Percentiles rank a stretch among this genome's conserved stretches.
phyloP scores from a whole-genome alignment of 1,140 invertebrate genomes.

The Spodoptera frugiperda region DNA sequence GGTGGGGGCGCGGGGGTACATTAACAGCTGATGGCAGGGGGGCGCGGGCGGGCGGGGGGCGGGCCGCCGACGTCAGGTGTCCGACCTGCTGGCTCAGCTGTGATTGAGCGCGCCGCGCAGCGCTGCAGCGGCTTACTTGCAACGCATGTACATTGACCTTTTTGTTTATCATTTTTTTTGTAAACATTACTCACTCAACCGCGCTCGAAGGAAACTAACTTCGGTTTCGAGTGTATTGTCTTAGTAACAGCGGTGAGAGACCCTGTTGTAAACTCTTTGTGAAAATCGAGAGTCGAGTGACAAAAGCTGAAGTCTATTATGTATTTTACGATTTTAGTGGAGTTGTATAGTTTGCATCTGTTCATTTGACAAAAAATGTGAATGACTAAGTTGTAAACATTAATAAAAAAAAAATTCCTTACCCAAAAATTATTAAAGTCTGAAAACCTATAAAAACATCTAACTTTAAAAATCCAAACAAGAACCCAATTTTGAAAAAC shows the following conservation, averaged over 20 bases:
- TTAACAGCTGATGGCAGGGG: slow-evolving; percentile 81
- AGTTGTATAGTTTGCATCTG: background rate
- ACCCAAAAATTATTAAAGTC: background rate
- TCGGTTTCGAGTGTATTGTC: slow-evolving; percentile 30
- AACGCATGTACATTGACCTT: slow-evolving; percentile 68
- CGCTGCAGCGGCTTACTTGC: slow-evolving; percentile 70
- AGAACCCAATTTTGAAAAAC: background rate
- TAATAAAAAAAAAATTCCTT: background rate
- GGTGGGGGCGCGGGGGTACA: slow-evolving; percentile 62
- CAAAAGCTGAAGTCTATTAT: slow-evolving; percentile 9
- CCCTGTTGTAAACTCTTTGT: slow-evolving; percentile 20
- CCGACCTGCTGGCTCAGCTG: slow-evolving; percentile 76
- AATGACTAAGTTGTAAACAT: background rate
- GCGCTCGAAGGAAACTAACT: slow-evolving; percentile 15
- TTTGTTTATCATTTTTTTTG: slow-evolving; percentile 77
- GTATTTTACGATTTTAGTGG: slow-evolving; percentile 22
- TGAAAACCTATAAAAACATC: too few relatives aligned
- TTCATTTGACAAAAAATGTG: background rate
- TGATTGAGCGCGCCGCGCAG: slow-evolving; percentile 66
- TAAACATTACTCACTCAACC: slow-evolving; percentile 52
- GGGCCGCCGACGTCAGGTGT: slow-evolving; percentile 77
- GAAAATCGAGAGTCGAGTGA: slow-evolving; percentile 16
- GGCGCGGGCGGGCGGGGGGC: slow-evolving; percentile 51
- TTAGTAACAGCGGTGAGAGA: slow-evolving; percentile 1
- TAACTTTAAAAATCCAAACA: background rate